A percentile compares a stretch with the other conserved stretches of the same genome.
Evolutionary conservation across 2,797 vertebrate genomes (phyloP).

Genomic region (Cossypha niveicapilla): DNA sequence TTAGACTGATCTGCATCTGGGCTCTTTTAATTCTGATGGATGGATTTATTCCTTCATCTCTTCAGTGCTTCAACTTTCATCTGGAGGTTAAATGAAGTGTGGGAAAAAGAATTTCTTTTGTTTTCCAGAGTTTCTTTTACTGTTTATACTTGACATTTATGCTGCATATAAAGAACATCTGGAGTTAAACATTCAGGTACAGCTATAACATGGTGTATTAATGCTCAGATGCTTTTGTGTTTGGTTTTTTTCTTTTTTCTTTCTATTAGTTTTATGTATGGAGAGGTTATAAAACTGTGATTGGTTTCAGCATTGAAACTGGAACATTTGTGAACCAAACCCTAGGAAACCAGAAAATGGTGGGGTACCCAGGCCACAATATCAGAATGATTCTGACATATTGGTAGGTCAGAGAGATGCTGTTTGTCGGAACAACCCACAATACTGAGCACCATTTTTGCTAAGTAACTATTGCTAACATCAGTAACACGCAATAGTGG

Average conservation of each 20-base stretch:
- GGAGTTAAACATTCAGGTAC: not conserved
- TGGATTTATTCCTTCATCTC: slow-evolving; percentile 41
- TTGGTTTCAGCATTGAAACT: not conserved
- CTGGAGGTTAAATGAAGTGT: not conserved
- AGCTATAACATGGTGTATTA: not conserved
- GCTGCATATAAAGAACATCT: not conserved
- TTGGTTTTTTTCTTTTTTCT: not conserved
- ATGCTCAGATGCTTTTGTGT: not conserved
- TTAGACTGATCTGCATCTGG: not conserved
- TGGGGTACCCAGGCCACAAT: not conserved
- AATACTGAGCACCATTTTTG: not conserved
- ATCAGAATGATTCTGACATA: not conserved
- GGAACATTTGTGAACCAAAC: not conserved
- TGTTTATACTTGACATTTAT: slow-evolving; percentile 25
- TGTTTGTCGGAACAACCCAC: not conserved
- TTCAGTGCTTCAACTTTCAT: slow-evolving; percentile 43
- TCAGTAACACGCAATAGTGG: not conserved
- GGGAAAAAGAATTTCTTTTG: not conserved
- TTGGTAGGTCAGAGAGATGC: not conserved
- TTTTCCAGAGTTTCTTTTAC: slow-evolving; percentile 40
- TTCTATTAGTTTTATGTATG: not conserved
- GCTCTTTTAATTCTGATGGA: slow-evolving; percentile 27
- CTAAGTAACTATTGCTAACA: not conserved
- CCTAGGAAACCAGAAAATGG: not conserved
- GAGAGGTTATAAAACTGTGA: not conserved